A percentile compares a stretch with the other conserved stretches of the same genome.
Evolutionary conservation across 2,113 vertebrate species (phyloP).

Genomic region (Poecile atricapillus): DNA sequence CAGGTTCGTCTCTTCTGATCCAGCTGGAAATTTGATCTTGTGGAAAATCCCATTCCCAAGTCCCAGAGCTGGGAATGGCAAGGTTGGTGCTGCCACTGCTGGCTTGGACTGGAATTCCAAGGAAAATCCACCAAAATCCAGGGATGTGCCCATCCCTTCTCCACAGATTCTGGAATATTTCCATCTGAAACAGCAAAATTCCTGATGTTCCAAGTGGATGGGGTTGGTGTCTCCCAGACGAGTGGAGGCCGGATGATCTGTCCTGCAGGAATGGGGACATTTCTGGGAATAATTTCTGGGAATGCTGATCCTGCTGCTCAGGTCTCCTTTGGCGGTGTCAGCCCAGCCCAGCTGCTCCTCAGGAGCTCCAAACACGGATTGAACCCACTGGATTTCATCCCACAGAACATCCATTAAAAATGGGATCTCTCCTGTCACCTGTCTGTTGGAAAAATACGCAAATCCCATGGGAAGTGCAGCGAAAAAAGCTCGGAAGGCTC

Average conservation of each 20-base stretch:
- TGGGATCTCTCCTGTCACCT: neutral
- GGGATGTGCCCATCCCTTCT: neutral
- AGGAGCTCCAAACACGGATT: neutral
- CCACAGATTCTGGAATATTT: neutral
- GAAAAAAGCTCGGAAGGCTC: neutral
- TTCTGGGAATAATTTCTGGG: neutral
- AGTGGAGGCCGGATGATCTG: neutral
- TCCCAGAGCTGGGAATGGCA: neutral
- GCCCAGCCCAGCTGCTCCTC: neutral
- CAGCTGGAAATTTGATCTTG: neutral
- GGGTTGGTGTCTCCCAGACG: neutral
- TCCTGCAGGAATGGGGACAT: neutral
- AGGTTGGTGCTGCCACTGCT: accelerated
- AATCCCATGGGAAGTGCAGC: neutral
- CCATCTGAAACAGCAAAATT: neutral
- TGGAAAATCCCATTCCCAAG: neutral
- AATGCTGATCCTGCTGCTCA: neutral
- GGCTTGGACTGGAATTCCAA: neutral
- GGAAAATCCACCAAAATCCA: neutral
- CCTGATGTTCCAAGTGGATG: neutral
- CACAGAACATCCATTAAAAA: neutral
- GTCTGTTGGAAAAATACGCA: neutral
- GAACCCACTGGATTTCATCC: neutral
- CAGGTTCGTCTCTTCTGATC: neutral
- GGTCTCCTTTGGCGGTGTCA: neutral